Evolutionary conservation across 2,797 vertebrate genomes (phyloP), one percentile per base, ranked within the genome.

Genomic region (Sebastes baramenuke): DNA sequence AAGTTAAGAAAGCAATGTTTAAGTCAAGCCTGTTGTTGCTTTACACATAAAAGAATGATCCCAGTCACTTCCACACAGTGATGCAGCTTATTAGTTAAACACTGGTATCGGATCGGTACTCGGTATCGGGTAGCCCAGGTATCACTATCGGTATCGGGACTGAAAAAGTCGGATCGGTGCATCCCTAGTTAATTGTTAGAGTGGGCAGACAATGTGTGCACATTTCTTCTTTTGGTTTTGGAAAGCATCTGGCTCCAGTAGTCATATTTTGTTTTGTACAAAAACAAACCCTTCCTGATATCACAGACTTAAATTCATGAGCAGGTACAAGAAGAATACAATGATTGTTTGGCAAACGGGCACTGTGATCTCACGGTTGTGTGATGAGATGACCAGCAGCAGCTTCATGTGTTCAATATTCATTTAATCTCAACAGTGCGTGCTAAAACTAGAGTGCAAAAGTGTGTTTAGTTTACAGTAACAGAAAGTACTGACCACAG

Each of bases 391-490:
- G 18, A 56, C 3, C 2, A 16, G 24, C 4, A 75, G 69, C 24
- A 49, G 71, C 8, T 77, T 62, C 14, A 24, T 65, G 29, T 55
- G 10, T 67, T 77, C 30, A 77, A 16, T 14, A 20, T 70, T 46
- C 5, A 59, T 60, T 64, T 20, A 25, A 30, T 46, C 5, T 62
- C 60, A 32, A 14, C 22, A 46, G 11, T n/a, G 11, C 20, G 11
- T 12, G 14, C 8, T 10, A 30, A 38, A 66, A 60, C 2, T 16
- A 42, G 1, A 27, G 68, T 64, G 54, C 27, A 70, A 60, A 65
- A 65, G 14, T 46, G 13, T 14, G 5, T 30, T 42, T 20, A 27
- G 27, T 6, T 16, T 20, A 65, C 27, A 10, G 56, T 55, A 25
- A 75, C 30, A 25, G 2, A 67, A 60, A 30, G 20, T 30, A 36